Evolutionary conservation across 2,113 vertebrate genomes (phyloP).

Genomic region (Microcebus ravelobensis): DNA sequence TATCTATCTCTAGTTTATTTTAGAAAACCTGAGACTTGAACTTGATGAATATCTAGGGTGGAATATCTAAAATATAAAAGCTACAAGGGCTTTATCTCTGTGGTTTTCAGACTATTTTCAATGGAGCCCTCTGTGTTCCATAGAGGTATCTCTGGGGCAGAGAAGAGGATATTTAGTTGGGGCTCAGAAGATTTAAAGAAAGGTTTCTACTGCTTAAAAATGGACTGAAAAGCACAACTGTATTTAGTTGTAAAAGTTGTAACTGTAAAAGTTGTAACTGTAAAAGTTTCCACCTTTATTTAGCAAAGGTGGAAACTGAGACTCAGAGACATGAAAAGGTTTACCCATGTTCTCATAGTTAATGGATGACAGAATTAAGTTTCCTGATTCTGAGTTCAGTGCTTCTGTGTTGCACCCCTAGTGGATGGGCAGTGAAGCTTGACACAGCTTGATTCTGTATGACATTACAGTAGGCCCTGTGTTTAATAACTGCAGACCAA

Average conservation of each 20-base stretch:
- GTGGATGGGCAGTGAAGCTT: background rate
- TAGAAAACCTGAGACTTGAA: background rate
- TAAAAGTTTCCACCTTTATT: no score
- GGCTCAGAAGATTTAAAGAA: background rate
- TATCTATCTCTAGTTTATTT: background rate
- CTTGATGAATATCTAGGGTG: background rate
- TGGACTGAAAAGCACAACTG: background rate
- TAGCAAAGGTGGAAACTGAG: background rate
- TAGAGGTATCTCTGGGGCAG: background rate
- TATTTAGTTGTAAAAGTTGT: no score
- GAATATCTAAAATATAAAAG: background rate
- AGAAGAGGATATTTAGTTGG: background rate
- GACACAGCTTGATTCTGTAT: background rate
- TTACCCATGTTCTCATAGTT: background rate
- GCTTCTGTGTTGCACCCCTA: background rate
- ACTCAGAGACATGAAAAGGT: background rate
- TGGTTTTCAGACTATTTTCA: background rate
- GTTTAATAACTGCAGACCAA: background rate
- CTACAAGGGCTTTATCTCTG: background rate
- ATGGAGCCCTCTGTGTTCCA: background rate
- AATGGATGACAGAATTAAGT: background rate
- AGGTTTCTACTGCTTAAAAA: background rate
- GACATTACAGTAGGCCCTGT: background rate
- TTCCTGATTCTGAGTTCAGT: background rate
- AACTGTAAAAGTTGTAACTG: no score